Base-by-base conservation (phyloP, 2,113 vertebrate species). In the Pollimyrus isidori region DNA sequence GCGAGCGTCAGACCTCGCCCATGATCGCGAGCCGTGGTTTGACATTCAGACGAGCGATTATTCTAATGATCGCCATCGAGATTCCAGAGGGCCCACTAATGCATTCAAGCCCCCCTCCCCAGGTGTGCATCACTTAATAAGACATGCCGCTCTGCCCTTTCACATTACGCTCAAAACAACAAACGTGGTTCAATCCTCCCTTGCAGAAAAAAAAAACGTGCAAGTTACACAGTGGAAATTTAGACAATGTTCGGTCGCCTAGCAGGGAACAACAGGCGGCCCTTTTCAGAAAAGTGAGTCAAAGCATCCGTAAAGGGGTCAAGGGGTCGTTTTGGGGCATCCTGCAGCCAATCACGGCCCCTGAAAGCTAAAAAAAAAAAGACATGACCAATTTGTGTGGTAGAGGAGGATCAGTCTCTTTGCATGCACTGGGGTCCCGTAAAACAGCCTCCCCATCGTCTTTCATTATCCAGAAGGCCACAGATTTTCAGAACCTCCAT, bases 1-100 rank as follows among this genome's bases (percentile, higher is more conserved):
- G 11, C 82, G 6, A 48, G 82, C 45, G 23, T 48, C 42, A 23
- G 45, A 23, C 13, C 82, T 23, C 21, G 9, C 10, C 48, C 39
- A 48, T 48, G 45, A 49, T 13, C n/a, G 45, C 2, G 23, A 48
- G 82, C 21, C 45, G 7, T 48, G 45, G 82, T 42, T 84, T 84
- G 82, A 84, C 82, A 84, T 84, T 84, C 82, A 84, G 45, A 84
- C 39, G 21, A 84, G 82, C 46, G 82, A 84, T 84, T 84, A 84
- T 84, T 84, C 42, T 84, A 84, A 84, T 84, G 82, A 48, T 84
- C 42, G 0, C 45, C 45, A 13, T 84, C 45, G 45, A 84, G 48
- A 84, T 23, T 48, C 82, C 82, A 84, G 45, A 84, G 42, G 23
- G 39, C 39, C 21, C 0, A 21, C 23, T 84, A 48, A 84, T 84